A percentile compares a stretch with the other conserved stretches of the same genome.
phyloP scores from a whole-genome alignment of 1,140 invertebrate genomes.

The Drosophila grimshawi region DNA sequence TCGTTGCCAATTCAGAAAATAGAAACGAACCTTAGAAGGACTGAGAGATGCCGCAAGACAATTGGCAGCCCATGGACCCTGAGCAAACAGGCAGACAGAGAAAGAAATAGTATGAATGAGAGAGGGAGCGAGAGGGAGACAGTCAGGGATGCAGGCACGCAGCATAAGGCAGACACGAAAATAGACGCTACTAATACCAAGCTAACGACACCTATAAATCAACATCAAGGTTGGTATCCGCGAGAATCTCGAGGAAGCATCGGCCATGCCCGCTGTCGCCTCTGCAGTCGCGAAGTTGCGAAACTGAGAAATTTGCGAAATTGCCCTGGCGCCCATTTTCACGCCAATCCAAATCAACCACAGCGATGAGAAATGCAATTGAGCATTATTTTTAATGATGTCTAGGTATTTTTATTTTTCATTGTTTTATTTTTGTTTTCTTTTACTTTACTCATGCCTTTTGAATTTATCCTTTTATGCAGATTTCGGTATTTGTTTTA shows the following conservation, averaged over 20 bases:
- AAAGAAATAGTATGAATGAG: constrained; percentile 18
- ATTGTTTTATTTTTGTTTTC: constrained; percentile 29
- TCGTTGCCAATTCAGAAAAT: constrained; percentile 86
- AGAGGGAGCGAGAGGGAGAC: constrained; percentile 2
- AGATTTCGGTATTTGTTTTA: constrained; percentile 38
- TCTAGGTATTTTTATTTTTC: constrained; percentile 16
- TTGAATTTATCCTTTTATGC: constrained; percentile 75
- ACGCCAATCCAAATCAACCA: constrained; percentile 69
- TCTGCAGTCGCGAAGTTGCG: constrained; percentile 58
- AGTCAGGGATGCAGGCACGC: constrained; percentile 39
- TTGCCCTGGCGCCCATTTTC: constrained; percentile 63
- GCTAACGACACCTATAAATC: constrained; percentile 76
- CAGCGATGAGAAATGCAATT: constrained; percentile 30
- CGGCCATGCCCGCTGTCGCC: constrained; percentile 8
- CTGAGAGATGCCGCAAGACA: constrained; percentile 64
- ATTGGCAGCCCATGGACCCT: constrained; percentile 54
- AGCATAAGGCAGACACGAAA: constrained; percentile 49
- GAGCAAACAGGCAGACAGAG: constrained; percentile 10
- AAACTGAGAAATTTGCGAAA: constrained; percentile 33
- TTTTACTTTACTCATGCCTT: constrained; percentile 36
- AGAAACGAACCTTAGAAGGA: constrained; percentile 84
- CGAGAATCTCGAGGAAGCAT: constrained; percentile 70
- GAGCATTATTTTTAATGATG: constrained; percentile 13
- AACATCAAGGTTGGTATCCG: constrained; percentile 84
- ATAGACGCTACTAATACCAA: constrained; percentile 59